Conservation (phyloP, 1,140 invertebrate species). For the Procambarus clarkii region DNA sequence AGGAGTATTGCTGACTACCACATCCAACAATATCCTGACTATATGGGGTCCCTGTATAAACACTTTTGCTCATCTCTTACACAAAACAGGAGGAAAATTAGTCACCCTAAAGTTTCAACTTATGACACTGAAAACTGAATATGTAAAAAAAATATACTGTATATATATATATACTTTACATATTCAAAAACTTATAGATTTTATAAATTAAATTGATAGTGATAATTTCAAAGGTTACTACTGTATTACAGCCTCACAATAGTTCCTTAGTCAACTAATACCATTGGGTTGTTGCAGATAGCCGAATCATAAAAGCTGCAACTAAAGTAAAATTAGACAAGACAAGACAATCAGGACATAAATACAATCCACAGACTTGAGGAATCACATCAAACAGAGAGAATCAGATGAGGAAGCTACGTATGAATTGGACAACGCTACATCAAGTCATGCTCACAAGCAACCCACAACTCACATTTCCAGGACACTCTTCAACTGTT, state of each 20-base stretch:
- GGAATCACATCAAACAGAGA: background rate
- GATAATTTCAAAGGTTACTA: background rate
- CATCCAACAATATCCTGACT: background rate
- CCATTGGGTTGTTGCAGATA: background rate
- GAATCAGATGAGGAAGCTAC: conserved; percentile 7
- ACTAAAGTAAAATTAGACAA: background rate
- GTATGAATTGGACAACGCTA: background rate
- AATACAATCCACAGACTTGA: background rate
- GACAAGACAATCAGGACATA: background rate
- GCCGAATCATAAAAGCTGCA: background rate
- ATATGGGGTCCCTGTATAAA: background rate
- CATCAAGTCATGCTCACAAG: conserved; percentile 25
- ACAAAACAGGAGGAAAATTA: background rate
- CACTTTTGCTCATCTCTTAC: background rate
- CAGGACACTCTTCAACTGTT: conserved; percentile 97
- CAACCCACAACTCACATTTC: conserved; percentile 89
- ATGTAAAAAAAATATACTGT: background rate
- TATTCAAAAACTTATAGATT: background rate
- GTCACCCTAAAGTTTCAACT: background rate
- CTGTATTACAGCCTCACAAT: background rate
- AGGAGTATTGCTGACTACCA: background rate
- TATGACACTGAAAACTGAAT: background rate
- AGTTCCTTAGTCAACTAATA: background rate
- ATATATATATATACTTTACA: background rate
- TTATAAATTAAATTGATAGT: background rate